Base-by-base conservation (phyloP, 2,888 invertebrate species). In the Trilocha varians region DNA sequence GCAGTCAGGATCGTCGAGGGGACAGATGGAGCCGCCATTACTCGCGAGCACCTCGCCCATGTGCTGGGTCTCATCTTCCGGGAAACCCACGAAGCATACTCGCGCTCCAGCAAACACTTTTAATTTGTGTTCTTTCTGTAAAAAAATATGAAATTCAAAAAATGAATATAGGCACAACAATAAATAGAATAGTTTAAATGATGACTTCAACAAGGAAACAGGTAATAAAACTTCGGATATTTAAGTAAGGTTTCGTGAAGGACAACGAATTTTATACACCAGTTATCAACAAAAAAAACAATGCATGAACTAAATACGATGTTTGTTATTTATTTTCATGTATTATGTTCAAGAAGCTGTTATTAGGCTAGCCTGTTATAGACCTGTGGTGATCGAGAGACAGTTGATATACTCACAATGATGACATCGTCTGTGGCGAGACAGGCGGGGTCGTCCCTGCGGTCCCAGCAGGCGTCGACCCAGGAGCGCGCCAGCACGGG, bases 11-110 rank as follows among this genome's bases (percentile, higher is more conserved):
- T 96, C 95, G 57, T 94, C 94, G 52, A 91, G 85, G 35, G 90
- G 89, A 47, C 93, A 90, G 47, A 91, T 88, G 48, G 91, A 91
- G 43, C 96, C 96, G 62, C 95, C 95, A 82, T 97, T 97, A 66
- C 91, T 91, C 58, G 91, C 87, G 45, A 97, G 88, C 55, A 97
- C 91, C 68, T 97, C 96, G 47, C 92, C 91, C 97, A 98, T 97
- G 70, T 97, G 96, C 64, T 90, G 90, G 66, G 93, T 91, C 76
- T 98, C 98, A 59, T 96, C 96, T 46, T 91, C 91, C 2, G 94
- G 90, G 80, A 98, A 98, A 5, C 97, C 97, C 62, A 93, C 88
- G 75, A 98, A 97, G 74, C 94, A 93, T 38, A 98, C 91, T 60
- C 91, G 90, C 43, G 94, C 92, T 17, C 95, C 95, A 70, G 93